Percentiles rank a stretch among this genome's conserved stretches.
These are phyloP conservation scores for Brachyalestes nurse DNA, from an alignment of 2,797 vertebrate genomes.

Conservation along the genomic window DNA sequence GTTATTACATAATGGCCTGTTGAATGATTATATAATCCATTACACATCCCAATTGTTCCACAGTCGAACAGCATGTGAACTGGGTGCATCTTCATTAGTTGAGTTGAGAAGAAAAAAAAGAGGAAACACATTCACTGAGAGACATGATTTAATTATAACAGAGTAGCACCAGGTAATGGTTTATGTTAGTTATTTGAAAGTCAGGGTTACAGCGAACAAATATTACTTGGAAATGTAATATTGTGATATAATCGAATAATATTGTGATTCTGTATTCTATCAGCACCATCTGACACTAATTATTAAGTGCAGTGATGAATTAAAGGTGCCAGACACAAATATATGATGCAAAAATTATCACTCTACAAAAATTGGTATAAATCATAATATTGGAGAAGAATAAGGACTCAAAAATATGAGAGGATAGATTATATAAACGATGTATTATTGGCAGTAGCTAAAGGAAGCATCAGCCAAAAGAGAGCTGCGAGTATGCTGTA, in stretches of 20 bases:
- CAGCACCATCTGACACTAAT: background rate
- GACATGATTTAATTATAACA: too few relatives aligned
- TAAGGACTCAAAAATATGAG: background rate
- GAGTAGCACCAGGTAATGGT: too few relatives aligned
- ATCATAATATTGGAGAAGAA: background rate
- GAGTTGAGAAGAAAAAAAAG: too few relatives aligned
- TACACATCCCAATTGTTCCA: too few relatives aligned
- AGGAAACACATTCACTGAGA: too few relatives aligned
- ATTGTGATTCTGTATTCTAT: background rate
- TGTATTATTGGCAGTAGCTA: constrained; percentile 29
- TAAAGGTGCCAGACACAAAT: background rate
- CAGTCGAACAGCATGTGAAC: too few relatives aligned
- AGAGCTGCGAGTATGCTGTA: constrained; percentile 15
- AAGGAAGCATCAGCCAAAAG: constrained; percentile 9
- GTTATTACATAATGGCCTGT: too few relatives aligned
- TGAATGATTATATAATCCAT: too few relatives aligned
- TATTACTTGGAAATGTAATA: background rate
- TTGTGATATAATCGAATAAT: background rate
- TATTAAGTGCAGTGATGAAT: background rate
- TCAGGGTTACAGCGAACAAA: too few relatives aligned
- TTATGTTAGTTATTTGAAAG: too few relatives aligned
- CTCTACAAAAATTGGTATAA: background rate
- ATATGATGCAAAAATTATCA: background rate
- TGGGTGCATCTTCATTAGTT: too few relatives aligned
- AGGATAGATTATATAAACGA: constrained; percentile 1